Base-by-base conservation (phyloP, 2,888 invertebrate species). In the Apamea epomidion region DNA sequence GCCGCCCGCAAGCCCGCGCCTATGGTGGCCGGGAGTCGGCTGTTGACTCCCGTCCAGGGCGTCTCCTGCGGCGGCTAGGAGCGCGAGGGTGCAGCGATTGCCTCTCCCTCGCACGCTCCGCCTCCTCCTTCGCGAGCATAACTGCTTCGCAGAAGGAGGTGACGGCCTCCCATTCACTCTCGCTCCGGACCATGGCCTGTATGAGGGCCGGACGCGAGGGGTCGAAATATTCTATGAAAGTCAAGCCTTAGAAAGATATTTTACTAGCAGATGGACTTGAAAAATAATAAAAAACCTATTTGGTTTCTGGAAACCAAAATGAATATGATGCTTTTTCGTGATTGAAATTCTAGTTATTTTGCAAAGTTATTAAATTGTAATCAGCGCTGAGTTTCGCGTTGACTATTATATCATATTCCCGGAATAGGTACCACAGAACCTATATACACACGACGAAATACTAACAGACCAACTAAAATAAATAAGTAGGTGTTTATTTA, bases 291-390 rank as follows among this genome's bases (percentile, higher is more conserved):
- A 25, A 32, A 69, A 72, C 25, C 4, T 29, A 18, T 29, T n/a
- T 42, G 37, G 25, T 58, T 69, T 64, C 37, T 64, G 64, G 12
- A 68, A 78, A 75, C 25, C 29, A 18, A 64, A 68, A 3, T 45
- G 29, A 83, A 32, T 42, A 68, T n/a, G 42, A n/a, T 60, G 51
- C 48, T 64, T 68, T 78, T 73, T 77, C 48, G n/a, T 80, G 37
- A 68, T 80, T 71, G 54, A 70, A 74, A 48, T 76, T 82, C 42
- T 45, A 37, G 71, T 32, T 68, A 51, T 25, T 79, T 74, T 42
- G 25, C 5, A 32, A 83, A 75, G 58, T 74, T n/a, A 77, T 82
- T 75, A 76, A 70, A 64, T 78, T 79, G 69, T 75, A 73, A 73
- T 82, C 69, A 72, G 54, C 45, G 72, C 45, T 62, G 58, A 65